Percentiles rank a stretch among this genome's conserved stretches.
Evolutionary conservation across 2,888 invertebrate genomes (phyloP).

Genomic region (Antheraea assamensis): DNA sequence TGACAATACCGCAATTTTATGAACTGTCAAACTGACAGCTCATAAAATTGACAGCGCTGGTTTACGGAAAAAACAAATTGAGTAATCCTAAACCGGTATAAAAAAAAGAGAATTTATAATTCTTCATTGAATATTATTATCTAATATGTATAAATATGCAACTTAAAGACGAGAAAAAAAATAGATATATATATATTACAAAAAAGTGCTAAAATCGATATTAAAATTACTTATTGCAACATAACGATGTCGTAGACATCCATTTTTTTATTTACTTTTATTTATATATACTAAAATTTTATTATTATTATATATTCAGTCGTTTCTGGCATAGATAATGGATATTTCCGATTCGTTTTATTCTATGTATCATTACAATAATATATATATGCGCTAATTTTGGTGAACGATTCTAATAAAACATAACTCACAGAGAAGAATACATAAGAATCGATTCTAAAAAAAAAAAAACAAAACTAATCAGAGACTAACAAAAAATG

Average conservation of each 20-base stretch:
- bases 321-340: conserved; percentile 41
- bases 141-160: conserved; percentile 10
- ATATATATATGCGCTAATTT: background rate
- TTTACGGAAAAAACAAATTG: background rate
- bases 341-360: background rate
- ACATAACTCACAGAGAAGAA: conserved; percentile 4
- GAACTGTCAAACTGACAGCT: conserved; percentile 1
- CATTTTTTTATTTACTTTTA: conserved; percentile 39
- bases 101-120: conserved; percentile 10
- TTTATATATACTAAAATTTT: conserved; percentile 40
- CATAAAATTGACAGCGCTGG: background rate
- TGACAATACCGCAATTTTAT: conserved; percentile 7
- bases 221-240: conserved; percentile 70
- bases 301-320: conserved; percentile 49
- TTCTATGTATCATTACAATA: background rate
- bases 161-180: conserved; percentile 16
- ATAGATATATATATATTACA: conserved; percentile 28
- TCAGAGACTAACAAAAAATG: conserved; percentile 69
- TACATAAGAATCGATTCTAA: conserved; percentile 17
- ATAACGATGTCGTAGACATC: conserved; percentile 59
- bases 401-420: conserved; percentile 7
- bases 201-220: conserved; percentile 25
- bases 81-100: conserved; percentile 3
- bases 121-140: conserved; percentile 4
- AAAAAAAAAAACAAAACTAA: conserved; percentile 42